Evolutionary conservation across 1,140 invertebrate genomes (phyloP).

Genomic region (Stenopsyche tienmushanensis): DNA sequence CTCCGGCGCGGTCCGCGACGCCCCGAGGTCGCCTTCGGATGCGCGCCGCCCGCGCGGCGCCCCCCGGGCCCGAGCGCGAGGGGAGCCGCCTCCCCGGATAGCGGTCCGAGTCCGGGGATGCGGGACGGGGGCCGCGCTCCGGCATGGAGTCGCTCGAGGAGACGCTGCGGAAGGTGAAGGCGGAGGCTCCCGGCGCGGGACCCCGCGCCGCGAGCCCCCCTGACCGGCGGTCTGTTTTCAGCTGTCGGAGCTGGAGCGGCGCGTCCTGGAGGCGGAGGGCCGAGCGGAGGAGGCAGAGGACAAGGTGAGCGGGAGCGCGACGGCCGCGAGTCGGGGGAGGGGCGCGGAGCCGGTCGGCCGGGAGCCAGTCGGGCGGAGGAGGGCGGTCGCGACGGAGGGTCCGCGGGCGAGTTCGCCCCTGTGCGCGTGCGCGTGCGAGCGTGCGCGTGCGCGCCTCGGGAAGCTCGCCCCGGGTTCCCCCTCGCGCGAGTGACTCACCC

Average conservation of each 20-base stretch:
- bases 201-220: too few species aligned
- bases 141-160: slow-evolving; percentile 80
- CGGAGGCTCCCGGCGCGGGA: too few species aligned
- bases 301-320: slow-evolving; percentile 84
- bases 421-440: background rate
- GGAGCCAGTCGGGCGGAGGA: too few species aligned
- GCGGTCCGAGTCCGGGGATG: too few species aligned
- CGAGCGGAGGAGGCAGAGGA: slow-evolving; percentile 88
- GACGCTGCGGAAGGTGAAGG: slow-evolving; percentile 80
- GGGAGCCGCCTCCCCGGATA: too few species aligned
- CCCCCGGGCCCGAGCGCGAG: too few species aligned
- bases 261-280: slow-evolving; percentile 85
- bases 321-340: too few species aligned
- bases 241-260: slow-evolving; percentile 88
- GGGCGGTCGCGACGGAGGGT: background rate
- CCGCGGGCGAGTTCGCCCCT: too few species aligned
- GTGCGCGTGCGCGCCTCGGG: background rate
- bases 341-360: too few species aligned
- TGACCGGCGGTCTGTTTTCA: slow-evolving; percentile 77
- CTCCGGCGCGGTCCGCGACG: background rate
- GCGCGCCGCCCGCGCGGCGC: too few species aligned
- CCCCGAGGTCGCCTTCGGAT: too few species aligned
- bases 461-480: background rate
- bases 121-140: too few species aligned
- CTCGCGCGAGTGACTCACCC: background rate